phyloP scores from a whole-genome alignment of 2,888 invertebrate genomes.

The Thymelicus lineola region DNA sequence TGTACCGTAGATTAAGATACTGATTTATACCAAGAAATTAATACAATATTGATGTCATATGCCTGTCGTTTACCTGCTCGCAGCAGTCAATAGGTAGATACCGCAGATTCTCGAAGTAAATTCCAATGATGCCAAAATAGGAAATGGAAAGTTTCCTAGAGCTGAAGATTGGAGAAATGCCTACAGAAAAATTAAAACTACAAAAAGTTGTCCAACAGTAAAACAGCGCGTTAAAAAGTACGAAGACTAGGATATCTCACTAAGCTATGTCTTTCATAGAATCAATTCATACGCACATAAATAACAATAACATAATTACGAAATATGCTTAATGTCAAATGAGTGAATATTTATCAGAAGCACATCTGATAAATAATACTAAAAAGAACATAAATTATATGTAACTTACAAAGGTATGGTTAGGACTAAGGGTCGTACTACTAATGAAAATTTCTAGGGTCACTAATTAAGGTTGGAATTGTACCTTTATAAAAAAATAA shows the following conservation, averaged over 20 bases:
- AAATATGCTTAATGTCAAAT: too few species aligned
- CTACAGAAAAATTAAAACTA: not conserved
- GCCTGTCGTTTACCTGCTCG: not conserved
- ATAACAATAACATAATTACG: not conserved
- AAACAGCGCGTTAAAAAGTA: not conserved
- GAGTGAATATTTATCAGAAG: too few species aligned
- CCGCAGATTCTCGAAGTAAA: not conserved
- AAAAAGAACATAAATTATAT: too few species aligned
- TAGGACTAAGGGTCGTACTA: constrained; percentile 19
- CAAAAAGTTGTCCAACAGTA: not conserved
- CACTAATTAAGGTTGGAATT: constrained; percentile 32
- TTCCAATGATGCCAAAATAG: constrained; percentile 13
- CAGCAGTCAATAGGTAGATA: not conserved
- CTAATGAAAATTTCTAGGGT: constrained; percentile 30
- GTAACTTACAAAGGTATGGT: not conserved
- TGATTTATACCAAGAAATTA: not conserved
- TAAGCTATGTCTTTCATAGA: not conserved
- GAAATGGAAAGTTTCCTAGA: not conserved
- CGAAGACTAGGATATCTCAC: not conserved
- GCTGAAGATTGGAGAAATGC: not conserved
- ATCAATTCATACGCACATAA: not conserved
- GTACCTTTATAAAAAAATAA: constrained; percentile 9
- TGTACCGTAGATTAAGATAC: not conserved
- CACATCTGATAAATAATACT: too few species aligned
- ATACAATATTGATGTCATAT: not conserved